Evolutionary conservation across 2,888 invertebrate genomes (phyloP).

Genomic region (Smittia aterrima): DNA sequence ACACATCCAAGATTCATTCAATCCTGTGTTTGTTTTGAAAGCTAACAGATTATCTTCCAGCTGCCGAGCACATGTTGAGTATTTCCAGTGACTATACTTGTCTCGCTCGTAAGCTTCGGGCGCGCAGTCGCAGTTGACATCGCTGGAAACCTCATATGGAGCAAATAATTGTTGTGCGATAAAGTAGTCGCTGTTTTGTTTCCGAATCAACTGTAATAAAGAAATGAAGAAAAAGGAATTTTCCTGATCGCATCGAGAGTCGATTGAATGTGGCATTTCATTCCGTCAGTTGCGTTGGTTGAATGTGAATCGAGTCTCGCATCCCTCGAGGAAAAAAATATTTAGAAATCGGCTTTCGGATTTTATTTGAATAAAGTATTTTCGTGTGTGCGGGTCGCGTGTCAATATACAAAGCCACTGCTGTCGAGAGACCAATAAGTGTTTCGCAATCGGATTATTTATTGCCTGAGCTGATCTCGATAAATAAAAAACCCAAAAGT

Average conservation of each 20-base stretch:
- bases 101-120: conserved; percentile 5
- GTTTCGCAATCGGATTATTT: not conserved
- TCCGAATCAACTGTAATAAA: conserved; percentile 33
- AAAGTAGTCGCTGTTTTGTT: conserved; percentile 33
- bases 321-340: not conserved
- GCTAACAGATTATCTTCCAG: not conserved
- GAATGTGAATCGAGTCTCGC: not conserved
- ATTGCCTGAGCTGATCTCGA: not conserved
- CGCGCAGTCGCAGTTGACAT: not conserved
- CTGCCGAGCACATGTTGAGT: not conserved
- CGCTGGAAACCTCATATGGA: conserved; percentile 5
- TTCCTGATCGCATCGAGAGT: not conserved
- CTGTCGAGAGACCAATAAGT: not conserved
- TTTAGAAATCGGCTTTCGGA: not conserved
- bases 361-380: not conserved
- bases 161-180: conserved; percentile 18
- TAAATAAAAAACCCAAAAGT: not conserved
- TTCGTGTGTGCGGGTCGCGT: not conserved
- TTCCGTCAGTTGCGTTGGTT: not conserved
- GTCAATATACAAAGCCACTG: not conserved
- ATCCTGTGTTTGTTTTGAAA: not conserved
- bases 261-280: not conserved
- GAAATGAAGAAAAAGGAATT: not conserved
- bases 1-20: not conserved
- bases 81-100: not conserved